Base-by-base conservation (phyloP, 2,113 vertebrate genomes). In the Channa argus region DNA sequence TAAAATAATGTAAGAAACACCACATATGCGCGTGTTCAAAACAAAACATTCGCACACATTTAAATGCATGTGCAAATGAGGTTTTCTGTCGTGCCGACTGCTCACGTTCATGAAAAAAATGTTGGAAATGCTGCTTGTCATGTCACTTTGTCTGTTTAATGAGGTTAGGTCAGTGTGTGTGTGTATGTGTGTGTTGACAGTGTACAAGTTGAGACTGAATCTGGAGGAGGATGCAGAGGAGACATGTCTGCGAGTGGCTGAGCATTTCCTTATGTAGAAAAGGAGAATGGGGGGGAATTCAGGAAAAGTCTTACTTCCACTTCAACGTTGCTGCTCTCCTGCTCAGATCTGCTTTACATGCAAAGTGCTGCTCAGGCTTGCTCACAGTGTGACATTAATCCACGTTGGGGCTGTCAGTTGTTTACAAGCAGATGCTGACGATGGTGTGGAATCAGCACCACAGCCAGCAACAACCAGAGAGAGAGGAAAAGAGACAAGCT, bases 401-500 rank as follows among this genome's bases (percentile, higher is more conserved):
- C 47, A 51, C 1, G 10, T 15, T 9, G 56, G 50, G 38, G 12
- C 66, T 58, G 61, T 80, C 69, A 62, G 71, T 79, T 71, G 65
- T 88, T 86, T 67, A 74, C 68, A 36, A 36, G 63, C 62, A 69
- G 58, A 65, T 24, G 73, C 65, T 71, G 62, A 77, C 56, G 53
- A 38, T 0, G 50, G 45, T 50, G 63, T 11, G 12, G 64, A 60
- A 73, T 88, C 83, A 76, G 77, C 63, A 73, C 58, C 33, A 49
- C 71, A 65, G 76, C 52, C 75, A 62, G 66, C 62, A 6, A 55
- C 65, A 45, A 36, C 3, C 46, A 15, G 43, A 9, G 34, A 8
- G 36, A 55, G 11, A 9, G 13, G 13, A 8, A 45, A 34, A 55
- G 39, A 45, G 51, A 56, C 5, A n/a, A 5, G 1, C 24, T 49